Evolutionary conservation across 2,113 vertebrate genomes (phyloP), one percentile per base, ranked within the genome.

Genomic region (Elephantulus edwardii): DNA sequence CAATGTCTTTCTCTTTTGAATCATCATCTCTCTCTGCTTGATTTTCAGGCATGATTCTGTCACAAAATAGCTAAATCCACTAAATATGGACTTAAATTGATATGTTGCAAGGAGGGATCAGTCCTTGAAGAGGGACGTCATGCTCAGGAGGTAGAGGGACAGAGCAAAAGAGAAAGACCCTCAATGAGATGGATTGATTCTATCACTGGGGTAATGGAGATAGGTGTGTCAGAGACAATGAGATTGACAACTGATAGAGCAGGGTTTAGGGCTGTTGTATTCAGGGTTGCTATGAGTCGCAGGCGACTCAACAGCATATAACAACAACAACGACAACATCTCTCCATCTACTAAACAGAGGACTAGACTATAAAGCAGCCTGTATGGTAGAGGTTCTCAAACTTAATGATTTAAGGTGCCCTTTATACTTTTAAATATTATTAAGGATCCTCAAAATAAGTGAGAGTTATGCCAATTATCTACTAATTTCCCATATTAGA

Each of bases 81-180:
- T n/a, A n/a, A n/a, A 22, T 6, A 22, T 50, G 33, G 62, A 46
- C 90, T 86, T 30, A n/a, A 95, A 88, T 68, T n/a, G n/a, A n/a
- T n/a, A n/a, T n/a, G n/a, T n/a, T n/a, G n/a, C n/a, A n/a, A n/a
- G n/a, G n/a, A n/a, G n/a, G n/a, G n/a, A n/a, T n/a, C n/a, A n/a
- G n/a, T n/a, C n/a, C n/a, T n/a, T n/a, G n/a, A n/a, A n/a, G n/a
- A n/a, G n/a, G n/a, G n/a, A n/a, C n/a, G n/a, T n/a, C n/a, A n/a
- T n/a, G n/a, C n/a, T n/a, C n/a, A n/a, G n/a, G n/a, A n/a, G n/a
- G n/a, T n/a, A n/a, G n/a, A n/a, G n/a, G n/a, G n/a, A n/a, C n/a
- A n/a, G n/a, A n/a, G n/a, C n/a, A n/a, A n/a, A n/a, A n/a, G n/a
- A n/a, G n/a, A n/a, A n/a, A n/a, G n/a, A n/a, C n/a, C n/a, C n/a